phyloP scores from a whole-genome alignment of 1,140 invertebrate genomes.

The Limonius californicus region DNA sequence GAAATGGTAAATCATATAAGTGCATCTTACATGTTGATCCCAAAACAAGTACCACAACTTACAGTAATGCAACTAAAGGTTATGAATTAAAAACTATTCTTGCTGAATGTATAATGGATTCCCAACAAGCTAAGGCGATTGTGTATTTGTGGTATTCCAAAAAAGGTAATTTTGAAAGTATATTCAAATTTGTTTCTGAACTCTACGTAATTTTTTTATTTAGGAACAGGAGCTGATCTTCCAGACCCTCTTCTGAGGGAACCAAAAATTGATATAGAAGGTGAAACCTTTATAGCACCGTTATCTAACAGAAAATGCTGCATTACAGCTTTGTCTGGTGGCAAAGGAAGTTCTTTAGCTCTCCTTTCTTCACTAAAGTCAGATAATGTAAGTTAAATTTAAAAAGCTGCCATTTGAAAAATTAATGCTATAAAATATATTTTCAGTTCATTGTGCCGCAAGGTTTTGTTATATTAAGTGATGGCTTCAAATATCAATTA shows the following conservation, averaged over 20 bases:
- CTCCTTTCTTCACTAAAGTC: slow-evolving; percentile 52
- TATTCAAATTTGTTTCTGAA: neutral
- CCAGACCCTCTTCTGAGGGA: slow-evolving; percentile 20
- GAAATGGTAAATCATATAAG: slow-evolving; percentile 15
- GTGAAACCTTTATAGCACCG: slow-evolving; percentile 43
- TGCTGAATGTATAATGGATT: slow-evolving; percentile 20
- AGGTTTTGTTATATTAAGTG: slow-evolving; percentile 35
- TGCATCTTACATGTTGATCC: neutral
- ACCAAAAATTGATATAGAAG: slow-evolving; percentile 16
- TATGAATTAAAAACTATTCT: neutral
- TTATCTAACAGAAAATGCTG: slow-evolving; percentile 50
- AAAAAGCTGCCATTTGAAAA: neutral
- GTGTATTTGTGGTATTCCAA: slow-evolving; percentile 31
- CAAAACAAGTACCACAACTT: neutral
- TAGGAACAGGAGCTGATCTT: slow-evolving; percentile 10
- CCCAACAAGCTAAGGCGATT: slow-evolving; percentile 27
- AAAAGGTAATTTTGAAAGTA: slow-evolving; percentile 17
- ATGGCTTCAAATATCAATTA: slow-evolving; percentile 32
- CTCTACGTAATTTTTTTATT: neutral
- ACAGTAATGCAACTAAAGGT: neutral
- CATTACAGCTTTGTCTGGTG: slow-evolving; percentile 58
- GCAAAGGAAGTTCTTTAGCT: slow-evolving; percentile 68
- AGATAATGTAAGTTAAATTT: slow-evolving; percentile 42
- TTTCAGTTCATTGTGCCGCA: slow-evolving; percentile 34
- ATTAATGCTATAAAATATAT: neutral